Base-by-base conservation (phyloP, 2,888 invertebrate species). In the Matsumyia berberina region DNA sequence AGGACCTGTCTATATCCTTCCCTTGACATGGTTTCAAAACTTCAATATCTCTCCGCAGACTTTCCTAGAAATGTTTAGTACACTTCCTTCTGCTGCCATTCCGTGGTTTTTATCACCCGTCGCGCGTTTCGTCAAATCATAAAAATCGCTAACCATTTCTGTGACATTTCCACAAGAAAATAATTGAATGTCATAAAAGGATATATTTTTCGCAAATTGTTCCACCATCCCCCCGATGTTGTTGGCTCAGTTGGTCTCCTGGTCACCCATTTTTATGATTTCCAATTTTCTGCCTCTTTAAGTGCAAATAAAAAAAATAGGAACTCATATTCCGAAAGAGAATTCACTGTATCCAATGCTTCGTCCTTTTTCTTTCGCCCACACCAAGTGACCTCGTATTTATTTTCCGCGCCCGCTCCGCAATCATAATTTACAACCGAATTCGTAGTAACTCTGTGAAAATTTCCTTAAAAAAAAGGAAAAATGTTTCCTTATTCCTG, bases 241-340 rank as follows among this genome's bases (percentile, higher is more conserved):
- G 24, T 24, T 17, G 46, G 2, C n/a, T n/a, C 15, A 3, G 12
- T 11, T 12, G 12, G 17, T 6, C n/a, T 5, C 11, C n/a, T 5
- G 51, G 9, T 17, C 6, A 51, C 51, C 72, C 37, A 58, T 60
- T 70, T 82, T 73, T 83, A 83, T 12, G 78, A 67, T 83, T 62
- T 83, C 55, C 77, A 83, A 83, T 83, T 83, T 77, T 83, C 82
- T 73, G 73, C 82, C 82, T 78, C 72, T 67, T 83, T 78, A 72
- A 73, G 82, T 77, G 72, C 78, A 73, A 83, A 82, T 72, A 82
- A 57, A 76, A 77, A 66, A 35, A 39, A 62, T n/a, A n/a, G n/a
- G 53, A 64, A 57, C 12, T 57, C 12, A 46, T 55, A 67, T 55
- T 53, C 11, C 44, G 33, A 15, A 5, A 35, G 53, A 17, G 5